phyloP scores from a whole-genome alignment of 2,888 invertebrate genomes.

The Dioctria linearis region DNA sequence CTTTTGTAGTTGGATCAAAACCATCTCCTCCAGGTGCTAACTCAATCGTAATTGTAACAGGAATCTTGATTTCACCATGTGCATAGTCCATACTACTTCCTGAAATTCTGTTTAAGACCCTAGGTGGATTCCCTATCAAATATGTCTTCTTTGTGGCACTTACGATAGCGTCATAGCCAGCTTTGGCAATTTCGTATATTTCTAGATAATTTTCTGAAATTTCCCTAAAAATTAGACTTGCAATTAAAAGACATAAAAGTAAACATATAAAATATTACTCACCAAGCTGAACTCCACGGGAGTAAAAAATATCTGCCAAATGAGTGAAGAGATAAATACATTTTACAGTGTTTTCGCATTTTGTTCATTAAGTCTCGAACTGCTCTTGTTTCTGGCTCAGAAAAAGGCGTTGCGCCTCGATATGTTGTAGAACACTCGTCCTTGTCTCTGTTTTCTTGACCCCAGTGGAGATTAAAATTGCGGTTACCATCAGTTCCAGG shows the following conservation, averaged over 20 bases:
- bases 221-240: conserved; percentile 7
- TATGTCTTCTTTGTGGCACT: neutral
- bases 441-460: conserved; percentile 71
- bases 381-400: conserved; percentile 77
- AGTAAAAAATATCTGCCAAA: conserved; percentile 8
- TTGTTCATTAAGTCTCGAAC: conserved; percentile 64
- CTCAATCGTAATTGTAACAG: conserved; percentile 13
- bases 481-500: conserved; percentile 83
- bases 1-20: conserved; percentile 26
- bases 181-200: neutral
- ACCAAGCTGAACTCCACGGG: conserved; percentile 13
- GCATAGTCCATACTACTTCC: conserved; percentile 25
- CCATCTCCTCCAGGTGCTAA: neutral
- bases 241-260: neutral
- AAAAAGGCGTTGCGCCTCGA: conserved; percentile 76
- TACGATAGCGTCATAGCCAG: neutral
- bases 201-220: neutral
- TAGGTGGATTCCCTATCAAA: conserved; percentile 8
- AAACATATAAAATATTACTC: neutral
- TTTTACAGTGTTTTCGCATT: neutral
- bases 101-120: neutral
- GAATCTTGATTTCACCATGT: conserved; percentile 1
- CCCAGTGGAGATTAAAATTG: conserved; percentile 83
- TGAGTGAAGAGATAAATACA: conserved; percentile 25
- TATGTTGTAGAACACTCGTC: conserved; percentile 75